Base-by-base conservation (phyloP, 2,797 vertebrate species). In the Micrastur ruficollis region DNA sequence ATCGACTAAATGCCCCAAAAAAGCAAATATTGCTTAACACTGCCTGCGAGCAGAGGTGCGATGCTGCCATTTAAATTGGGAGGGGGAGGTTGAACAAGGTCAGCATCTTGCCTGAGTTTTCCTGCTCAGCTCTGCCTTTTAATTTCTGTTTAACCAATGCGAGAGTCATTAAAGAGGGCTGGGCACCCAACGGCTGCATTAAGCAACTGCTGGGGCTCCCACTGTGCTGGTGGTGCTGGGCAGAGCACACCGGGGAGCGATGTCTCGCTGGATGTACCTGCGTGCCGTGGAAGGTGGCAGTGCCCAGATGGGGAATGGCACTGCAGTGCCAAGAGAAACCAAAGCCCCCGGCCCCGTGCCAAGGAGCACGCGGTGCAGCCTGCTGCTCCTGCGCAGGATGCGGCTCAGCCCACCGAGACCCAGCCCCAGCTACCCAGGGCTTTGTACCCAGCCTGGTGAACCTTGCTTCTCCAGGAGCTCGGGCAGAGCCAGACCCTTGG, bases 111-210 rank as follows among this genome's bases (percentile, higher is more conserved):
- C 36, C 36, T 1, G 17, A 12, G 19, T 2, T 36, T 31, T 44
- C 50, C 76, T 25, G 47, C 63, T 70, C 4, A 0, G 7, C 21
- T 55, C 21, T 32, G 56, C 55, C 47, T 62, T 72, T 73, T n/a
- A 19, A 53, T 40, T 32, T 23, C 71, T 26, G 3, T 59, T 71
- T 20, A 61, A 53, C 14, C 5, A 8, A 3, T 0, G 20, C 0
- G 16, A 44, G 47, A 14, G n/a, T 2, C 46, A 4, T 16, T 9
- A 11, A 8, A 23, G 50, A 34, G 47, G 71, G 14, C 29, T 21
- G 6, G 1, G 56, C 23, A 44, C 36, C 49, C 7, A 19, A 2
- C 0, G 11, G 1, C 8, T 3, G 21, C 1, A 1, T 3, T 12
- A 0, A 62, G 42, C 42, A 7, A 0, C 81, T 27, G 32, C 70